Base-by-base conservation (phyloP, 1,140 invertebrate genomes). In the Eciton burchellii region DNA sequence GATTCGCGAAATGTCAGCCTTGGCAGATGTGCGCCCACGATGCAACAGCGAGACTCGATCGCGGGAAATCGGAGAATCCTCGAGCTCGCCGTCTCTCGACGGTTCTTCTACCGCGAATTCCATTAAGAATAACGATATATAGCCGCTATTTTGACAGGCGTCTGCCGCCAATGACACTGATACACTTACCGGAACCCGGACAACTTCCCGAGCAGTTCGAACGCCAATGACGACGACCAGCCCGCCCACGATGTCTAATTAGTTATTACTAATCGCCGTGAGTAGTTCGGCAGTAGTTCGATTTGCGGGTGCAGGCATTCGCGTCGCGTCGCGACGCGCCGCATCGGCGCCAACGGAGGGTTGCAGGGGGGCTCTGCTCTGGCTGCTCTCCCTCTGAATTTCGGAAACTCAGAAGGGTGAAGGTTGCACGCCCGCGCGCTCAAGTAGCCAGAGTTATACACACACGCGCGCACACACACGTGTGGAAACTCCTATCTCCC, bases 241-340 rank as follows among this genome's bases (percentile, higher is more conserved):
- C 65, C 19, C 57, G 52, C 35, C 1, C 57, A n/a, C 45, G 66
- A 83, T 85, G 72, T 79, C 77, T 89, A 89, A 89, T 89, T 89
- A 89, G 82, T 89, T 87, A 89, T 89, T 87, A 82, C 88, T 87
- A 89, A 89, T 89, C 86, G 79, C 82, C 60, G 47, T 52, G 77
- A 87, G 87, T 87, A 89, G 87, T 89, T 89, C 21, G 77, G 52
- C 65, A 81, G 82, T 89, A 79, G 74, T 81, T 87, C 88, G 85
- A 88, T 89, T 79, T 82, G 76, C 71, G n/a, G 5, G 72, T 41
- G 19, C 57, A 21, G n/a, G n/a, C n/a, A n/a, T n/a, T n/a, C n/a
- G n/a, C n/a, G 49, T 76, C 72, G 62, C 74, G 21, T 68, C 60
- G 60, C 73, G 14, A 5, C 26, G 9, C 19, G 74, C 21, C n/a